These are phyloP conservation scores for Rotaria macrura DNA, from an alignment of 2,888 invertebrate species.

Conservation along the genomic window DNA sequence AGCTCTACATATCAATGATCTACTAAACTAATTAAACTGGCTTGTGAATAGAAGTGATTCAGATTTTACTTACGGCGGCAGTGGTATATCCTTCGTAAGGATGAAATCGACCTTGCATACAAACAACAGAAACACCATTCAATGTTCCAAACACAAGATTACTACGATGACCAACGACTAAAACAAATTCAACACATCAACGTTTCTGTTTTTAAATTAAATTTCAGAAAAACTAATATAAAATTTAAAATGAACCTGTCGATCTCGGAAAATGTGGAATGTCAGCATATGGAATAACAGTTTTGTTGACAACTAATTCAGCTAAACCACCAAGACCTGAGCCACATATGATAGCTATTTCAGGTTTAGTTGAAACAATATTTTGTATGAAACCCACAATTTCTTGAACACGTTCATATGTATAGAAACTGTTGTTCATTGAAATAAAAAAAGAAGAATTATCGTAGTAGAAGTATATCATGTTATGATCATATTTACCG, in stretches of 20 bases:
- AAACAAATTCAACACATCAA: conserved; percentile 43
- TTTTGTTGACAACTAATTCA: conserved; percentile 11
- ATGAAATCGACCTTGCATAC: conserved; percentile 90
- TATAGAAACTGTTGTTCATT: conserved; percentile 23
- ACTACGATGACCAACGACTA: conserved; percentile 78
- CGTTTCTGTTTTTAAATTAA: not conserved
- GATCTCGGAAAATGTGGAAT: conserved; percentile 33
- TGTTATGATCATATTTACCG: not conserved
- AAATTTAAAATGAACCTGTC: not conserved
- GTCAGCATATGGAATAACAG: conserved; percentile 21
- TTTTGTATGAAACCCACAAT: conserved; percentile 21
- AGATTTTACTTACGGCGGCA: not conserved
- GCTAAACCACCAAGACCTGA: conserved; percentile 32
- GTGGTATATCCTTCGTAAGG: conserved; percentile 53
- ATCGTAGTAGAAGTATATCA: too few species aligned
- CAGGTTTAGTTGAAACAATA: conserved; percentile 21
- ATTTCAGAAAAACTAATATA: not conserved
- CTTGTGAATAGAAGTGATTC: too few species aligned
- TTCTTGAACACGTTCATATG: conserved; percentile 29
- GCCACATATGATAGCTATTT: conserved; percentile 33
- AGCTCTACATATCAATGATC: too few species aligned
- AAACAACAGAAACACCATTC: conserved; percentile 67
- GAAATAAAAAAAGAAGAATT: not conserved
- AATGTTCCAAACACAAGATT: conserved; percentile 74
- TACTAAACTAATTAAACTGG: too few species aligned